Base-by-base conservation (phyloP, 1,140 invertebrate genomes). In the Geopemphigus sp. region DNA sequence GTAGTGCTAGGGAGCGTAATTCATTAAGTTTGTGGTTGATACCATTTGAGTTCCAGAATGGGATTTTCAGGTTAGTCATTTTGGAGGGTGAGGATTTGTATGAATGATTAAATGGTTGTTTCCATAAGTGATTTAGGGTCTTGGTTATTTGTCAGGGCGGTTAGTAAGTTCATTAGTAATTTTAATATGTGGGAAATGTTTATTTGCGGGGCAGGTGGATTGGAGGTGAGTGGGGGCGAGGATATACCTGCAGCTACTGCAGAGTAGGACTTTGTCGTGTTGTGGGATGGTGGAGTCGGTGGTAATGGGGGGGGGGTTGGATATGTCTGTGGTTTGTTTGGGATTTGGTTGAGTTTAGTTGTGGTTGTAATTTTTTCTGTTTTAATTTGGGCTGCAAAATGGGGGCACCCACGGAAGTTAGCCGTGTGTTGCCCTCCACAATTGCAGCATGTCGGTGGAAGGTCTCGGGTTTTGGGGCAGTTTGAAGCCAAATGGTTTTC, bases 151-250 rank as follows among this genome's bases (percentile, higher is more conserved):
- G 29, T 32, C 5, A 64, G 0, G 5, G 24, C 29, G 4, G 61
- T 64, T 39, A 64, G 29, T 12, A 64, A 19, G 14, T 39, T 17
- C n/a, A n/a, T n/a, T n/a, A n/a, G n/a, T n/a, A n/a, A n/a, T n/a
- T n/a, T n/a, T 64, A 64, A 14, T 5, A 64, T 17, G 0, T 5
- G 5, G 0, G 2, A 17, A 0, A 39, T 0, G 26, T 64, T 3
- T 0, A 32, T 0, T 17, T 19, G 12, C 0, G 29, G 12, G 19
- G 29, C 11, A 32, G 29, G 14, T n/a, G n/a, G n/a, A n/a, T n/a
- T n/a, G 14, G 14, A 17, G 1, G 0, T 3, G 0, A 0, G 0
- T 64, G 29, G 29, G 0, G 22, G 22, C 11, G 22, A 0, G 6
- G 19, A 6, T 0, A 24, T 12, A n/a, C 22, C 22, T 15, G 14